These are phyloP conservation scores for Balearica regulorum DNA, from an alignment of 2,797 vertebrate species.

Conservation along the genomic window DNA sequence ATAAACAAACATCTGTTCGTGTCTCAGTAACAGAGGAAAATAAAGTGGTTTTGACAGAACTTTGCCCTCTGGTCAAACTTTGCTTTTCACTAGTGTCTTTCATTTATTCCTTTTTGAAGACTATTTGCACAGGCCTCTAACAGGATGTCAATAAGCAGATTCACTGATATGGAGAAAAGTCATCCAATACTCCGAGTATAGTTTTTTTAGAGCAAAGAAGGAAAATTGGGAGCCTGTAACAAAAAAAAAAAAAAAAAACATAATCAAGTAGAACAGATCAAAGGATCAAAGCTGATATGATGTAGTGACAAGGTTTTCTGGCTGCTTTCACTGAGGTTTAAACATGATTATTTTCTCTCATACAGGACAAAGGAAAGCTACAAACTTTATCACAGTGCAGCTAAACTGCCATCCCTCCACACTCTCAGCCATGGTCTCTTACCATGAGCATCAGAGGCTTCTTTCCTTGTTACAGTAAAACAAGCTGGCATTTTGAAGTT, in stretches of 20 bases:
- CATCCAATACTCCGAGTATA: background rate
- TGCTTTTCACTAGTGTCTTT: slow-evolving; percentile 22
- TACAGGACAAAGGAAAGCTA: background rate
- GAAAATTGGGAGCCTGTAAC: background rate
- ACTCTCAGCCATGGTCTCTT: background rate
- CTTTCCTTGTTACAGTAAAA: background rate
- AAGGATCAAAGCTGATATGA: background rate
- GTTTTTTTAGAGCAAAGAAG: background rate
- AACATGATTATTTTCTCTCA: background rate
- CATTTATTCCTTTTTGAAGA: slow-evolving; percentile 43
- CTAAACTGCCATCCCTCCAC: background rate
- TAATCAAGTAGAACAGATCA: background rate
- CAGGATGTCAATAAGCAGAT: slow-evolving; percentile 20
- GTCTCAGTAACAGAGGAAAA: slow-evolving; percentile 52
- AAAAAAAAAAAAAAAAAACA: background rate
- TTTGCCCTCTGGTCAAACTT: slow-evolving; percentile 49
- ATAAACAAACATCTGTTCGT: slow-evolving; percentile 57
- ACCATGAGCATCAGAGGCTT: background rate
- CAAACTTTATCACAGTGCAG: background rate
- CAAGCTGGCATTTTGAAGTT: background rate
- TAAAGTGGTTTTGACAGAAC: slow-evolving; percentile 54
- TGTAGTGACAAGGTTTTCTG: background rate
- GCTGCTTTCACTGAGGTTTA: background rate
- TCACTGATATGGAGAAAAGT: background rate
- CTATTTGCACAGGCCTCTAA: slow-evolving; percentile 7